A percentile compares a stretch with the other conserved stretches of the same genome.
Evolutionary conservation across 92 coral and sea anemone genomes (phyloP).

Genomic region (Siderastrea radians): DNA sequence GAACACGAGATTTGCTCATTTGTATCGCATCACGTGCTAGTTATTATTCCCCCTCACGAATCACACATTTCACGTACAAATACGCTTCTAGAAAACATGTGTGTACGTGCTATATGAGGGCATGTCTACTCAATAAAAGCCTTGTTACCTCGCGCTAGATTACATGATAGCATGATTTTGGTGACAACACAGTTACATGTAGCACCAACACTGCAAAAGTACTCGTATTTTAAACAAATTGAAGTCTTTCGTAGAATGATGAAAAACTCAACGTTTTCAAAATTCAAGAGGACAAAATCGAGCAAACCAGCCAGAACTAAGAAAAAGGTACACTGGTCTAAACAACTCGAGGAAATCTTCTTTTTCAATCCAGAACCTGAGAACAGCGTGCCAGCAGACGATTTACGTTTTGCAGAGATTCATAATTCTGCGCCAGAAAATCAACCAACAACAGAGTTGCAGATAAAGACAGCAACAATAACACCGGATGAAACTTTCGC

Average conservation of each 20-base stretch:
- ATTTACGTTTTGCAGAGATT: not conserved
- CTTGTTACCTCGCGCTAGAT: not conserved
- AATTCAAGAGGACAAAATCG: constrained; percentile 19
- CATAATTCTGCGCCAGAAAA: not conserved
- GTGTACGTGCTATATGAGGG: constrained; percentile 12
- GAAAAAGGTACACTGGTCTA: constrained; percentile 44
- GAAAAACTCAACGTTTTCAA: constrained; percentile 4
- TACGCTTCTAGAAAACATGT: not conserved
- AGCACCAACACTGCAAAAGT: not conserved
- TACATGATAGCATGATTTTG: not conserved
- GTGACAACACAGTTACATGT: not conserved
- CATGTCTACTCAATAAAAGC: not conserved
- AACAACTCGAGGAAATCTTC: constrained; percentile 34
- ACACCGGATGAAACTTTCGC: not conserved
- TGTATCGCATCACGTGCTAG: constrained; percentile 22
- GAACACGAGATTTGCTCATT: not conserved
- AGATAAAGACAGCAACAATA: not conserved
- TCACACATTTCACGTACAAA: constrained; percentile 12
- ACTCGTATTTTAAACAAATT: not conserved
- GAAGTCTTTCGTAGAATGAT: not conserved
- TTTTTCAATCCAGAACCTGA: constrained; percentile 16
- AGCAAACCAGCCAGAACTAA: not conserved
- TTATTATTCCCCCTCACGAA: not conserved
- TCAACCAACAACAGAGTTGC: not conserved
- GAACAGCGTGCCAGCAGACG: not conserved